phyloP scores from a whole-genome alignment of 1,140 invertebrate genomes.

The Spodoptera frugiperda region DNA sequence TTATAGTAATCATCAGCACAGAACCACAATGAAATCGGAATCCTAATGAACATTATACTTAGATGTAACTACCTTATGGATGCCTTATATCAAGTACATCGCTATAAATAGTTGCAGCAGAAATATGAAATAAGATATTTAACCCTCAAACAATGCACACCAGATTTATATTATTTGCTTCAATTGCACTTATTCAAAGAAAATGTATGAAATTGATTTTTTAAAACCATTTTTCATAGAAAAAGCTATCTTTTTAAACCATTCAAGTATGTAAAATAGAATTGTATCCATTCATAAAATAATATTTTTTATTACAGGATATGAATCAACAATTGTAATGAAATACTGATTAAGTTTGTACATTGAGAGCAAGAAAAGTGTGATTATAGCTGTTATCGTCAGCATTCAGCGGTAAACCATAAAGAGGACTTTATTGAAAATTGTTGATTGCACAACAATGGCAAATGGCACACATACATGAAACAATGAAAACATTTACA shows the following conservation, averaged over 20 bases:
- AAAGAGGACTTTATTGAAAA: slow-evolving; percentile 83
- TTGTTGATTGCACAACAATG: slow-evolving; percentile 83
- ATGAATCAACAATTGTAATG: slow-evolving; percentile 71
- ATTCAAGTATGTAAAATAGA: not conserved
- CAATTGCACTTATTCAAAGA: not conserved
- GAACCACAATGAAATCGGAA: not conserved
- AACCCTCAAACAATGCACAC: slow-evolving; percentile 14
- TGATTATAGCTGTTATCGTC: slow-evolving; percentile 64
- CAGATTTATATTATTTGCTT: not conserved
- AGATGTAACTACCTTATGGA: not conserved
- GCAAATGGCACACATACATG: slow-evolving; percentile 68
- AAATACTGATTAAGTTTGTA: slow-evolving; percentile 70
- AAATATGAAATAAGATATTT: slow-evolving; percentile 32
- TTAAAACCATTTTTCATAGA: no score
- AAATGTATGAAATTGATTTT: not conserved
- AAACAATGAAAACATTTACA: slow-evolving; percentile 72
- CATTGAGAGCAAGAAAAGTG: slow-evolving; percentile 55
- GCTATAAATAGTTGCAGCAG: slow-evolving; percentile 19
- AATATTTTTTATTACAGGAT: slow-evolving; percentile 53
- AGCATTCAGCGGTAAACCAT: slow-evolving; percentile 69
- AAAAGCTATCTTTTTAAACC: not conserved
- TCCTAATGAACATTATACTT: not conserved
- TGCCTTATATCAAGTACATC: not conserved
- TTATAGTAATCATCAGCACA: no score
- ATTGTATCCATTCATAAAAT: slow-evolving; percentile 19